These are phyloP conservation scores for Ephestia elutella DNA, from an alignment of 1,140 invertebrate species.

Conservation along the genomic window DNA sequence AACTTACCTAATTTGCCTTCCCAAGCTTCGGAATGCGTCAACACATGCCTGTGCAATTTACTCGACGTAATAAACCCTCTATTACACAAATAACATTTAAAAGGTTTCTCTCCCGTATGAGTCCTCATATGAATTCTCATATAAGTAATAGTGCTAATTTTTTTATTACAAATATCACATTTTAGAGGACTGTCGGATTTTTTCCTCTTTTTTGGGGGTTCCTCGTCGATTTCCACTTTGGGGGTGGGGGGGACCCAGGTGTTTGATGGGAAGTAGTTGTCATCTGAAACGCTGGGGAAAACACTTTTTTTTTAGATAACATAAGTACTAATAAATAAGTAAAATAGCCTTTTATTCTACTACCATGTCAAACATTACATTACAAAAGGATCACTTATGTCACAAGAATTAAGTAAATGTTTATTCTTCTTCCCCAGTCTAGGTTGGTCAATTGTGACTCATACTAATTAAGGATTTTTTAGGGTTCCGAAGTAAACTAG, in stretches of 20 bases:
- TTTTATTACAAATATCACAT: constrained; percentile 42
- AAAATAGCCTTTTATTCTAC: too few relatives aligned
- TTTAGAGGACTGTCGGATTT: constrained; percentile 14
- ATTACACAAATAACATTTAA: constrained; percentile 81
- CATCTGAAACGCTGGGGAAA: constrained; percentile 40
- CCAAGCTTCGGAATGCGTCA: constrained; percentile 42
- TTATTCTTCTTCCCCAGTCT: too few relatives aligned
- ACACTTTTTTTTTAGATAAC: neutral
- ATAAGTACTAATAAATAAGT: too few relatives aligned
- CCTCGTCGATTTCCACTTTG: constrained; percentile 17
- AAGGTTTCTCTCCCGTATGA: constrained; percentile 80
- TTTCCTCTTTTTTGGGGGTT: neutral
- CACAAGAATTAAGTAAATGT: too few relatives aligned
- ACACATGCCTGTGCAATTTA: constrained; percentile 57
- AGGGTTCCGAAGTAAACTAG: too few relatives aligned
- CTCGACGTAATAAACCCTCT: constrained; percentile 82
- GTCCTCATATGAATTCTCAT: constrained; percentile 65
- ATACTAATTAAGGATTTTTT: too few relatives aligned
- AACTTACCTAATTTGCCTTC: constrained; percentile 25
- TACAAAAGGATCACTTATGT: too few relatives aligned
- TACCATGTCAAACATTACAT: too few relatives aligned
- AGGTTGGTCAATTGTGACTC: too few relatives aligned
- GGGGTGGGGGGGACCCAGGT: constrained; percentile 41
- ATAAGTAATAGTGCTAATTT: constrained; percentile 51
- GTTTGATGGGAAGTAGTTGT: constrained; percentile 56